A percentile compares a stretch with the other conserved stretches of the same genome.
These are phyloP conservation scores for Charanyca ferruginea DNA, from an alignment of 2,888 invertebrate genomes.

Conservation along the genomic window DNA sequence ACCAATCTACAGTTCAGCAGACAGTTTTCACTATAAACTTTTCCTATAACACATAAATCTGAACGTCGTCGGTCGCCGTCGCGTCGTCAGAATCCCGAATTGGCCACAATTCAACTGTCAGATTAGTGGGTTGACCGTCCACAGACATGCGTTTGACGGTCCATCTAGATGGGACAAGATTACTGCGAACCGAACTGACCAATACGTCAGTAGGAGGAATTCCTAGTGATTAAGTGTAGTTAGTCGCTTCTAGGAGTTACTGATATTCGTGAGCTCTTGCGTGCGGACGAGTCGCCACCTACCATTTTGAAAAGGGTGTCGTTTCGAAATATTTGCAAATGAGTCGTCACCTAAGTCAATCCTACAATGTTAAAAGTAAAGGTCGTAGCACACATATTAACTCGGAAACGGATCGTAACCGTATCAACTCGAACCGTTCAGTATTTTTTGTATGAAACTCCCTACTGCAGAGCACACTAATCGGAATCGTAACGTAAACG, in stretches of 20 bases:
- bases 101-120: conserved; percentile 50
- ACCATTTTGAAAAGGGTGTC: no score
- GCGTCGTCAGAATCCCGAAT: neutral
- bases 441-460: no score
- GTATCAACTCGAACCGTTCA: no score
- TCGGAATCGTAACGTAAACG: no score
- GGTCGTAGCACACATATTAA: no score
- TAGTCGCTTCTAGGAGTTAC: neutral
- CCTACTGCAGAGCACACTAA: no score
- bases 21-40: conserved; percentile 25
- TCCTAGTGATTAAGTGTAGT: conserved; percentile 3
- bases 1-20: neutral
- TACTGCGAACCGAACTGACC: conserved; percentile 4
- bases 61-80: no score
- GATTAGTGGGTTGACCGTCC: conserved; percentile 28
- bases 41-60: conserved; percentile 2
- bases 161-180: conserved; percentile 46
- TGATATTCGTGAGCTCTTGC: neutral
- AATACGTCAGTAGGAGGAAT: neutral
- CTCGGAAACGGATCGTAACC: no score
- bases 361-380: no score
- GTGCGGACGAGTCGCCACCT: no score
- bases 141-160: conserved; percentile 37
- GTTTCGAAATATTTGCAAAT: no score
- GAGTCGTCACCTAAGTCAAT: no score